Percentiles rank a stretch among this genome's conserved stretches.
Conservation (phyloP, 2,797 vertebrate genomes). For the Glyptemys insculpta region DNA sequence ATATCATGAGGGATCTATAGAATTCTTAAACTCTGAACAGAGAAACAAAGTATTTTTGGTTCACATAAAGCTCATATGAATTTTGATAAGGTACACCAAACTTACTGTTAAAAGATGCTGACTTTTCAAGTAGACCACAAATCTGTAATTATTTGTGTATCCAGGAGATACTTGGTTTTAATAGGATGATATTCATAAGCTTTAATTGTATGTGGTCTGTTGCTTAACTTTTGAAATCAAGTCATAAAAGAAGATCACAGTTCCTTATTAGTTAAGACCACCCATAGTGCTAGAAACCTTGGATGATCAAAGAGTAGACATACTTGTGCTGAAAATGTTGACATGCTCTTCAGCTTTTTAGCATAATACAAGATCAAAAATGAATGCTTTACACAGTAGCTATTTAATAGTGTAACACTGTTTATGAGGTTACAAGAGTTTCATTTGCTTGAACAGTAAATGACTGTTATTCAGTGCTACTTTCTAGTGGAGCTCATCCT, state of each 20-base stretch:
- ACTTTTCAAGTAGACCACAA: background rate
- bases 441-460: constrained; percentile 32
- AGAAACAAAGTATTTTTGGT: background rate
- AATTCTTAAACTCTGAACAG: background rate
- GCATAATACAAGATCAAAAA: constrained; percentile 51
- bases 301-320: constrained; percentile 77
- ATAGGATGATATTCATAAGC: constrained; percentile 39
- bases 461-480: background rate
- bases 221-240: constrained; percentile 63
- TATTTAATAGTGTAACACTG: constrained; percentile 29
- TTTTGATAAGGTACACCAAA: constrained; percentile 24
- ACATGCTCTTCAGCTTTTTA: constrained; percentile 69
- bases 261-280: constrained; percentile 78
- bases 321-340: constrained; percentile 66
- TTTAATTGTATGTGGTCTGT: constrained; percentile 59
- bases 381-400: constrained; percentile 33
- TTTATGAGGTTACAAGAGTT: constrained; percentile 22
- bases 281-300: constrained; percentile 75
- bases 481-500: background rate
- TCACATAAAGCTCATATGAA: background rate
- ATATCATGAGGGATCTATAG: background rate
- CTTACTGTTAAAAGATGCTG: constrained; percentile 41
- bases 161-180: constrained; percentile 39
- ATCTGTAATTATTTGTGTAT: constrained; percentile 8
- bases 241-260: constrained; percentile 64